phyloP scores from a whole-genome alignment of 2,888 invertebrate species.

The Blastobasis adustella region DNA sequence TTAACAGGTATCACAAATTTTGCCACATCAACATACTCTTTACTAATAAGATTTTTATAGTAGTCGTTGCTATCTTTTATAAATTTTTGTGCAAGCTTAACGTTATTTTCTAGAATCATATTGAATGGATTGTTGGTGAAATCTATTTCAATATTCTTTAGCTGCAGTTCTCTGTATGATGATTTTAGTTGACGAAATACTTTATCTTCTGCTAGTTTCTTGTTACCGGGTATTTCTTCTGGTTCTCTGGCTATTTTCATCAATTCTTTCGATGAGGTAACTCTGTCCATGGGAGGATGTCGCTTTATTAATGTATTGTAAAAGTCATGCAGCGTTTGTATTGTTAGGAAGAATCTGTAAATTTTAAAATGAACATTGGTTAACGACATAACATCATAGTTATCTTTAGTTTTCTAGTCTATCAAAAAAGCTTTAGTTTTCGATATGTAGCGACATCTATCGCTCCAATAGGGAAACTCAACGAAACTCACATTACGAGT shows the following conservation, averaged over 20 bases:
- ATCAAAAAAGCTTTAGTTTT: too few relatives aligned
- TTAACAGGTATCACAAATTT: conserved; percentile 40
- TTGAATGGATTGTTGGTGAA: conserved; percentile 61
- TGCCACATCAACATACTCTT: conserved; percentile 51
- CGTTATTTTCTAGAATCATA: conserved; percentile 54
- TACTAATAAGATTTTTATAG: conserved; percentile 43
- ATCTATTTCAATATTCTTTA: conserved; percentile 51
- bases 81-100: conserved; percentile 48
- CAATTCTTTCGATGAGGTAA: conserved; percentile 47
- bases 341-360: conserved; percentile 56
- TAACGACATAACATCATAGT: too few relatives aligned
- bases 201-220: conserved; percentile 54
- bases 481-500: too few relatives aligned
- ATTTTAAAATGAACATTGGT: too few relatives aligned
- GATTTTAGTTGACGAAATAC: conserved; percentile 44
- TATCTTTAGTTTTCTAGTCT: too few relatives aligned
- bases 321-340: conserved; percentile 64
- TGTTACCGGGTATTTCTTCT: conserved; percentile 46
- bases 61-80: conserved; percentile 50
- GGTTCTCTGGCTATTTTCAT: conserved; percentile 46
- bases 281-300: conserved; percentile 46
- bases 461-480: too few relatives aligned
- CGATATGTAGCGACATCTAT: too few relatives aligned
- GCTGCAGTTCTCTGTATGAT: conserved; percentile 49
- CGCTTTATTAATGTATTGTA: conserved; percentile 55